A percentile compares a stretch with the other conserved stretches of the same genome.
Conservation (phyloP, 2,888 invertebrate species). For the Chymomyza amoena region DNA sequence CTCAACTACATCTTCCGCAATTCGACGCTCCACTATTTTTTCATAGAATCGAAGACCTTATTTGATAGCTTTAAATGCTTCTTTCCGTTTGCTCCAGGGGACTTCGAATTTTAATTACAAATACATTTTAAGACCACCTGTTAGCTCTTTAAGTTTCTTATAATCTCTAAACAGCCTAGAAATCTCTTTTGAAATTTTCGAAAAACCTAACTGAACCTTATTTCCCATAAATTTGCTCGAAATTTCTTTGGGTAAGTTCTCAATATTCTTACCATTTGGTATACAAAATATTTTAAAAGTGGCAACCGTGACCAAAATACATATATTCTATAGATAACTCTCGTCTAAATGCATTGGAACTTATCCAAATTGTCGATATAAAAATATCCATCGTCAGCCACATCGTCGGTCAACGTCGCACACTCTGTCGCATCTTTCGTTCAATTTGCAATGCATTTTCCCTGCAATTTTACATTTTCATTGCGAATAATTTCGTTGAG, state of each 20-base stretch:
- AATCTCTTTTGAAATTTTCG: neutral
- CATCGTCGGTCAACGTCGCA: constrained; percentile 54
- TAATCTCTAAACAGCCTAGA: too few species aligned
- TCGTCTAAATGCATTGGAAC: constrained; percentile 77
- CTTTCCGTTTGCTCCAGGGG: too few species aligned
- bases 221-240: constrained; percentile 26
- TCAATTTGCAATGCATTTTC: constrained; percentile 1
- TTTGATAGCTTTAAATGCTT: too few species aligned
- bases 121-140: too few species aligned
- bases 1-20: too few species aligned
- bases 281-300: constrained; percentile 62
- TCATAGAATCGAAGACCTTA: too few species aligned
- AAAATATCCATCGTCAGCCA: constrained; percentile 74
- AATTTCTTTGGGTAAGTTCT: constrained; percentile 5
- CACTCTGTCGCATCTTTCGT: constrained; percentile 41
- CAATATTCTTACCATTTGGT: constrained; percentile 43
- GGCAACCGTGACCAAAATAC: constrained; percentile 68
- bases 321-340: constrained; percentile 66
- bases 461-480: neutral
- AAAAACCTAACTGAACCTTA: constrained; percentile 10
- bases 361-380: constrained; percentile 77
- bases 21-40: too few species aligned
- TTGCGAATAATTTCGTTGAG: constrained; percentile 1
- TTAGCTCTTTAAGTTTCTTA: too few species aligned
- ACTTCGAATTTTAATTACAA: too few species aligned